Base-by-base conservation (phyloP, 1,140 invertebrate species). In the Diabrotica undecimpunctata region DNA sequence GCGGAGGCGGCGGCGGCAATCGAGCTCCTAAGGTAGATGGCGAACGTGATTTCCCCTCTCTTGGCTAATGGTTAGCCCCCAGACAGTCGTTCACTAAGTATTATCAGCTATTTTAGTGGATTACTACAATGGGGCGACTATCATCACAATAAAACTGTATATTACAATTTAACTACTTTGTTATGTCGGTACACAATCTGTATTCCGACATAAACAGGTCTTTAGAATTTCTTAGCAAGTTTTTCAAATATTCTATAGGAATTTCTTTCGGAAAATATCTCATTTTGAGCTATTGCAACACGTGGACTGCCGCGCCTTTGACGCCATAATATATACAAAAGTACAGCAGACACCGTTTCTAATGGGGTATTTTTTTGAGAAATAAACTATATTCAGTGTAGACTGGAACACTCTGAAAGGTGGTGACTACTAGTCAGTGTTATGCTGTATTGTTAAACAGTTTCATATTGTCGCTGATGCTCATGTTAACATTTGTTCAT, bases 1-100 rank as follows among this genome's bases (percentile, higher is more conserved):
- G 9, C 25, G 46, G 12, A 10, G 50, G 60, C 12, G 25, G 50
- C 13, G 50, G 25, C 11, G 54, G 54, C 10, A 36, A 35, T 7
- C 10, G 25, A 14, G 57, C 94, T 75, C 95, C 95, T 14, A 95
- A 95, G 80, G 93, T 97, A 58, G 93, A 96, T 79, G 94, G 97
- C 82, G 94, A 94, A 83, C 89, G 91, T 77, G 94, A 96, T 82
- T 97, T 97, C 82, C 95, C 95, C 68, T 94, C 92, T 73, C 84
- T 96, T 77, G 90, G 90, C 79, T 93, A 90, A 85, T 79, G 54
- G 41, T 46, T n/a, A n/a, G 41, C 41, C 41, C 41, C 8, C 8
- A 46, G n/a, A 46, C 8, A 46, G 41, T 46, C 41, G 41, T 10
- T n/a, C 41, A 46, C 8, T 46, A 46, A n/a, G 8, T 46, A 6